Evolutionary conservation across 1,140 invertebrate genomes (phyloP).

Genomic region (Drosophila saltans): DNA sequence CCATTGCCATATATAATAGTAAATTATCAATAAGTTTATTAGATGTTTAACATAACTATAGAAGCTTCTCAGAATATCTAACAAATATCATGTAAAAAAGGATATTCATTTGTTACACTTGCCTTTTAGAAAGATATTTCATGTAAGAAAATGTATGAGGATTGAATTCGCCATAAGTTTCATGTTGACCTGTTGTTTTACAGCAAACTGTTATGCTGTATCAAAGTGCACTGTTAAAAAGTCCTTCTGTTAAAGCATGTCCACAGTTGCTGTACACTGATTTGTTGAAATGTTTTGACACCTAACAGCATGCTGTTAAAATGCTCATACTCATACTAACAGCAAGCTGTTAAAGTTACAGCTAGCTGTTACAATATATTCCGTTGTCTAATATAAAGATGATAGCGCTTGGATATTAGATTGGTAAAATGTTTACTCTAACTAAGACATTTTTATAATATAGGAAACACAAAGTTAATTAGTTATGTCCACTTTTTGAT

Average conservation of each 20-base stretch:
- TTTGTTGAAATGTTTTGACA: not conserved
- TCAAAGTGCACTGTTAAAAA: not conserved
- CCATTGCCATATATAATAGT: no score
- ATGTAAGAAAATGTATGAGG: constrained; percentile 20
- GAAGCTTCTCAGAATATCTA: no score
- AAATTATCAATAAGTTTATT: no score
- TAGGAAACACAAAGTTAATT: no score
- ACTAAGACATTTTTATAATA: no score
- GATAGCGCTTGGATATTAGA: no score
- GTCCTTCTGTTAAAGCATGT: not conserved
- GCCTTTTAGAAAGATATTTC: not conserved
- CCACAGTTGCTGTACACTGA: not conserved
- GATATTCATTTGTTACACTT: no score
- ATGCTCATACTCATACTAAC: not conserved
- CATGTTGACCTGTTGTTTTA: constrained; percentile 7
- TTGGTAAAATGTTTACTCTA: no score
- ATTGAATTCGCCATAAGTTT: not conserved
- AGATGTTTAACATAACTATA: no score
- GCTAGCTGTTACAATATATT: not conserved
- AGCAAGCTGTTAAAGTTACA: not conserved
- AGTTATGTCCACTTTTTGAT: no score
- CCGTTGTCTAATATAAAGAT: no score
- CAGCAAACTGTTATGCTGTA: not conserved
- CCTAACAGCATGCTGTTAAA: not conserved
- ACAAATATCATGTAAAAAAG: no score